Base-by-base conservation (phyloP, 2,888 invertebrate species). In the Coenonympha glycerion region DNA sequence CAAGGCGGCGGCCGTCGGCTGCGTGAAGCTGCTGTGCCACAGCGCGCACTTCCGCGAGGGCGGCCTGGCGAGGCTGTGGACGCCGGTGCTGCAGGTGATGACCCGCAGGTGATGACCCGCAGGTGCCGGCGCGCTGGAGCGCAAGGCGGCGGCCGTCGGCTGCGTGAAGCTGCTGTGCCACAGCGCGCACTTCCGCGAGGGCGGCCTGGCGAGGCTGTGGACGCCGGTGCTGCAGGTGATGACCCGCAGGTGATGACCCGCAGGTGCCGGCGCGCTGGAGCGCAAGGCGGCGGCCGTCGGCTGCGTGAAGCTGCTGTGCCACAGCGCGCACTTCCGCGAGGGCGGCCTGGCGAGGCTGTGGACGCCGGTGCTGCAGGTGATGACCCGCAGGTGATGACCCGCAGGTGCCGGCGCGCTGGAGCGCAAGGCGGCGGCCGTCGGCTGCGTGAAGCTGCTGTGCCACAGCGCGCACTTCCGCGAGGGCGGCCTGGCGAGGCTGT, bases 261-360 rank as follows among this genome's bases (percentile, higher is more conserved):
- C 9, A 24, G 24, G 9, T 26, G 24, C 24, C 26, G 96, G 95
- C 1, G 87, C 88, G 40, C 83, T 26, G 22, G n/a, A 41, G 24
- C 30, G 37, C 30, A 5, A 73, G 76, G 9, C 61, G 4, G 89
- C 40, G 13, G 8, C 9, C 8, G 24, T 24, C 24, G 24, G 24
- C 9, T 90, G 97, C 62, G 92, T 93, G 2, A 94, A 93, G 72
- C 78, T 99, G 56, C 86, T 99, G 0, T 93, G 94, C 55, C 95
- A 97, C 71, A 90, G 92, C 54, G 90, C 91, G 5, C 89, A 90
- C 55, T 91, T 91, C 58, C 88, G 89, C 3, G 59, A 63, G 6
- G 76, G 76, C 0, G 26, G 56, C 0, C 95, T 97, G 61, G 83
- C 87, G 31, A 81, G 82, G 45, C 87, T 87, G 53, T 92, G 92